Conservation (phyloP, 1,140 invertebrate species). For the Ips nitidus region DNA sequence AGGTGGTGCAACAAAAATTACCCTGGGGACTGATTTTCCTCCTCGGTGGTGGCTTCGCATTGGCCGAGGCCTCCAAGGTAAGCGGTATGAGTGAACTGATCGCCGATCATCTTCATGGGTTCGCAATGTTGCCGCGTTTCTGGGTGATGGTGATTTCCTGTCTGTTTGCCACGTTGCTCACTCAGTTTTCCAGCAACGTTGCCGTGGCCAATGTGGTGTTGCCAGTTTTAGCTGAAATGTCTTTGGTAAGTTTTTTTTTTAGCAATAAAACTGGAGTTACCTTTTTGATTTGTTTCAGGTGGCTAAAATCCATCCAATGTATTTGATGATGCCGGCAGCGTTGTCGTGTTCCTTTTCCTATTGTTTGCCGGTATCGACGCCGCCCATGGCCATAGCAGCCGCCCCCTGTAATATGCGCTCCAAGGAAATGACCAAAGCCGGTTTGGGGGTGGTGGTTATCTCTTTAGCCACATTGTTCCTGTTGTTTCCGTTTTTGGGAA, state of each 20-base stretch:
- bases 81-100: constrained; percentile 77
- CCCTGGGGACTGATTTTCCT: constrained; percentile 79
- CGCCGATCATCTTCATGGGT: constrained; percentile 63
- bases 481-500: constrained; percentile 56
- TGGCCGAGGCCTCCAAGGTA: constrained; percentile 77
- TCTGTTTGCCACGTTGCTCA: constrained; percentile 61
- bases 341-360: constrained; percentile 77
- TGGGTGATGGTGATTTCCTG: constrained; percentile 62
- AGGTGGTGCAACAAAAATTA: constrained; percentile 68
- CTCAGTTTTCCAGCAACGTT: constrained; percentile 83
- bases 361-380: constrained; percentile 75
- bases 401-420: constrained; percentile 76
- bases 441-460: constrained; percentile 50
- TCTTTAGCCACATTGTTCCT: constrained; percentile 47
- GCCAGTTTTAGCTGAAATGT: constrained; percentile 77
- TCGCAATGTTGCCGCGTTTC: constrained; percentile 57
- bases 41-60: constrained; percentile 76
- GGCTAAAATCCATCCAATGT: constrained; percentile 74
- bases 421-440: constrained; percentile 67
- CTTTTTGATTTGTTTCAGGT: constrained; percentile 27
- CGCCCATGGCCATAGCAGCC: constrained; percentile 94
- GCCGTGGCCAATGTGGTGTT: constrained; percentile 83
- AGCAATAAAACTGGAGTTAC: background rate
- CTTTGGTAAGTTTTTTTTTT: constrained; percentile 32
- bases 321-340: constrained; percentile 83